Evolutionary conservation across 2,888 invertebrate genomes (phyloP).

Genomic region (Ariolimax columbianus): DNA sequence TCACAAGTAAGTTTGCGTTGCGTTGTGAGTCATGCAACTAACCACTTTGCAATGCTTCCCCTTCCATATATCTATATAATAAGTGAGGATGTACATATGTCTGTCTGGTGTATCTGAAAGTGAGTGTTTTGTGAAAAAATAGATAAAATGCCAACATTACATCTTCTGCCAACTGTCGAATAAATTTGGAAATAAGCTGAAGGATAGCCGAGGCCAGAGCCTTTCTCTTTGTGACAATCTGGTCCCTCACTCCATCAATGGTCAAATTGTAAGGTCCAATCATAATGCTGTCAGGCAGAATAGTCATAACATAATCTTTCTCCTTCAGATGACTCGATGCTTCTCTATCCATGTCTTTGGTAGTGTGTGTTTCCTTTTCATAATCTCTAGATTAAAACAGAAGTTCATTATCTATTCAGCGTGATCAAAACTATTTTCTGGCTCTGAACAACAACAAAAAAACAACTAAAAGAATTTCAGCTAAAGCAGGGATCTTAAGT

Average conservation of each 20-base stretch:
- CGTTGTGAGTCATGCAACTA: too few relatives aligned
- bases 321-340: slow-evolving; percentile 84
- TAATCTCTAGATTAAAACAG: slow-evolving; percentile 6
- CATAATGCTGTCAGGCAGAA: slow-evolving; percentile 85
- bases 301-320: slow-evolving; percentile 84
- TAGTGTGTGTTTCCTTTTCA: slow-evolving; percentile 30
- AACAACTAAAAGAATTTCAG: too few relatives aligned
- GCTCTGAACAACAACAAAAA: too few relatives aligned
- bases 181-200: slow-evolving; percentile 85
- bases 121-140: neutral
- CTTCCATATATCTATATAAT: too few relatives aligned
- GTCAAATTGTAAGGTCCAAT: slow-evolving; percentile 89
- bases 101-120: too few relatives aligned
- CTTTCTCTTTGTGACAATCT: slow-evolving; percentile 85
- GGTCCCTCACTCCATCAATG: slow-evolving; percentile 84
- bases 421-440: too few relatives aligned
- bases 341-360: slow-evolving; percentile 86
- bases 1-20: too few relatives aligned
- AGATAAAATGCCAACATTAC: slow-evolving; percentile 74
- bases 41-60: too few relatives aligned
- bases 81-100: too few relatives aligned
- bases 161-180: slow-evolving; percentile 84
- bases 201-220: slow-evolving; percentile 85
- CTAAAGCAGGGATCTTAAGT: too few relatives aligned
- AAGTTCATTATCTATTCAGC: too few relatives aligned